Conservation (phyloP, 2,888 invertebrate genomes). For the Nephrotoma appendiculata region DNA sequence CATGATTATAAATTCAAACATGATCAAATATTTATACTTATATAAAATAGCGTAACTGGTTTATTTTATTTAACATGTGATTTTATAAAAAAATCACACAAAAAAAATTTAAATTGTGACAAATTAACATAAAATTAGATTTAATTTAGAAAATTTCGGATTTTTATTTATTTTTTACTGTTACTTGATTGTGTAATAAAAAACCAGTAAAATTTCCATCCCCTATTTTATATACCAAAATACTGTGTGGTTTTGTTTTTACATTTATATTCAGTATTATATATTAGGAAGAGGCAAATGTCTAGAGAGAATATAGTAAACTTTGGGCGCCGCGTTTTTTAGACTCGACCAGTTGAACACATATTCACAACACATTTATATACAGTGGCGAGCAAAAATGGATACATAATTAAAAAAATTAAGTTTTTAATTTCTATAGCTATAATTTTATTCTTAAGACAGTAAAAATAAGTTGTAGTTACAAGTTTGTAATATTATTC, state of each 20-base stretch:
- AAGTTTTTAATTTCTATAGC: no score
- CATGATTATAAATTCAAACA: not conserved
- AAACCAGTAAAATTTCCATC: not conserved
- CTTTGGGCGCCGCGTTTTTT: no score
- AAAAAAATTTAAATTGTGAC: not conserved
- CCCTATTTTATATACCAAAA: not conserved
- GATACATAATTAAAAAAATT: no score
- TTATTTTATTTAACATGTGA: not conserved
- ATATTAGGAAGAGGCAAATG: not conserved
- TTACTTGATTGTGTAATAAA: not conserved
- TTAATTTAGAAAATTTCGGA: not conserved
- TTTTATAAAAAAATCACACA: not conserved
- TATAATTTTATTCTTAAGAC: no score
- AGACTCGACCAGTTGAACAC: no score
- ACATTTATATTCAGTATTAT: not conserved
- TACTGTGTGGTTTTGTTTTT: not conserved
- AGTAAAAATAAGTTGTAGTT: no score
- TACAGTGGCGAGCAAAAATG: no score
- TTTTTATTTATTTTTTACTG: not conserved
- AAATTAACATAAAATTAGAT: not conserved
- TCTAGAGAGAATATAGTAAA: not conserved
- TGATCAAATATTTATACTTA: not conserved
- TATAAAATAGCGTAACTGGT: not conserved
- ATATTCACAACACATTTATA: no score
- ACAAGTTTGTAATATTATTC: no score